Base-by-base conservation (phyloP, 2,797 vertebrate genomes). In the Salmo trutta region DNA sequence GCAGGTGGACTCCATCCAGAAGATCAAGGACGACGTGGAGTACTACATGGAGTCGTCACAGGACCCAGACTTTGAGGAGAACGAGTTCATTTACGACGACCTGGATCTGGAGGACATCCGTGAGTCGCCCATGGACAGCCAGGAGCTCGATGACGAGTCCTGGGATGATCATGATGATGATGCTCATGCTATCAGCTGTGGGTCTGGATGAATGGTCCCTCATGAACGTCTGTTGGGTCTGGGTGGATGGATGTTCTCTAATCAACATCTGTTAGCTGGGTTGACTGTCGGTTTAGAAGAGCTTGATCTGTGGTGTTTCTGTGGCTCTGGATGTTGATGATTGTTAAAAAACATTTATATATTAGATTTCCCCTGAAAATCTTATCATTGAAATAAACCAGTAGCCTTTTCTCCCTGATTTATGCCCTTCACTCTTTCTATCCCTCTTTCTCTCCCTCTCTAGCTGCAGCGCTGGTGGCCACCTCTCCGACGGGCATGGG, bases 41-140 rank as follows among this genome's bases (percentile, higher is more conserved):
- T 98, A 98, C 83, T 98, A 98, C 59, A 97, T 97, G 2, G 97
- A 98, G 91, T 98, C 97, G 14, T 98, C 96, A 2, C 97, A 98
- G 92, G 97, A 98, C 86, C 96, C 96, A 0, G 97, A 98, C 91
- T 98, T 98, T 65, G 97, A 98, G 90, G 97, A 98, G 90, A 98
- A 98, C 0, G 97, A 98, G 91, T 98, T 98, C 88, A 93, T 98
- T 77, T 98, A 98, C 1, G 97, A 98, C 5, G 97, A 98, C 89
- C 93, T 98, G 68, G 97, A 98, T 91, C 93, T 98, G 79, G 97
- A 98, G 83, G 97, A 98, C 85, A 97, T 98, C 92, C 96, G 97
- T 98, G 93, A 95, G 96, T 94, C 79, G 29, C 74, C 3, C 27
- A 12, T 53, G 47, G 33, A 70, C n/a, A 41, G 36, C 33, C 36